Percentiles rank a stretch among this genome's conserved stretches.
These are phyloP conservation scores for Trissolcus japonicus DNA, from an alignment of 2,888 invertebrate species.

Conservation along the genomic window DNA sequence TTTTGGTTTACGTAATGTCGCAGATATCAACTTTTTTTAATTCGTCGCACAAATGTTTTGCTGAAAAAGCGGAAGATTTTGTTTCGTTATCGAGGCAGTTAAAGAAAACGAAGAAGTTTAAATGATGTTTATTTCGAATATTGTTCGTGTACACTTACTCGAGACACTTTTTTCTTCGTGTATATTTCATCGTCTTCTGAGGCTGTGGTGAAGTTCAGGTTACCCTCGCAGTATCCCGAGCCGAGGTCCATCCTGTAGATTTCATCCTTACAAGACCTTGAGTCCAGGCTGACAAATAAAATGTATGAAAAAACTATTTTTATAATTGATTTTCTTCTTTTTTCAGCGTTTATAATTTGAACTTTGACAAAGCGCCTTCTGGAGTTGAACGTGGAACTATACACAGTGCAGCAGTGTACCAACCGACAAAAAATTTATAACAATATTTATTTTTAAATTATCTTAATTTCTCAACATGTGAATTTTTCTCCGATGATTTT, in stretches of 20 bases:
- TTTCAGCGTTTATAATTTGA: too few relatives aligned
- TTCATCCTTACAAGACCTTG: conserved; percentile 74
- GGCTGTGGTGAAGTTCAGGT: conserved; percentile 74
- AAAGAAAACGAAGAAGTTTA: too few relatives aligned
- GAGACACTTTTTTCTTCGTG: conserved; percentile 74
- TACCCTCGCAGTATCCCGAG: conserved; percentile 72
- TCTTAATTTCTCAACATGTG: too few relatives aligned
- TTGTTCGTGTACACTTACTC: conserved; percentile 66
- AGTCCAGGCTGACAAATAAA: conserved; percentile 66
- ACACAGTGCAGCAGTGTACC: too few relatives aligned
- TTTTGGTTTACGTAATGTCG: too few relatives aligned
- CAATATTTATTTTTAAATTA: too few relatives aligned
- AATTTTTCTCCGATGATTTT: too few relatives aligned
- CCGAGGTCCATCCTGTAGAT: conserved; percentile 74
- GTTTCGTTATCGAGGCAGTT: background rate
- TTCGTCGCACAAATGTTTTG: background rate
- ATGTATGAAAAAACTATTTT: background rate
- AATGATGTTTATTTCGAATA: too few relatives aligned
- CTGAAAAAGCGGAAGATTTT: conserved; percentile 10
- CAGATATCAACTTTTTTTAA: background rate
- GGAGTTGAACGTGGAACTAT: too few relatives aligned
- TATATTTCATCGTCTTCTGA: conserved; percentile 75
- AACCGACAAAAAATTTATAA: too few relatives aligned
- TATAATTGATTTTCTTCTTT: too few relatives aligned
- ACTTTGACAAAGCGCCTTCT: too few relatives aligned